Percentiles rank a stretch among this genome's conserved stretches.
Conservation (phyloP, 2,113 vertebrate genomes). For the Sinocyclocheilus grahami region DNA sequence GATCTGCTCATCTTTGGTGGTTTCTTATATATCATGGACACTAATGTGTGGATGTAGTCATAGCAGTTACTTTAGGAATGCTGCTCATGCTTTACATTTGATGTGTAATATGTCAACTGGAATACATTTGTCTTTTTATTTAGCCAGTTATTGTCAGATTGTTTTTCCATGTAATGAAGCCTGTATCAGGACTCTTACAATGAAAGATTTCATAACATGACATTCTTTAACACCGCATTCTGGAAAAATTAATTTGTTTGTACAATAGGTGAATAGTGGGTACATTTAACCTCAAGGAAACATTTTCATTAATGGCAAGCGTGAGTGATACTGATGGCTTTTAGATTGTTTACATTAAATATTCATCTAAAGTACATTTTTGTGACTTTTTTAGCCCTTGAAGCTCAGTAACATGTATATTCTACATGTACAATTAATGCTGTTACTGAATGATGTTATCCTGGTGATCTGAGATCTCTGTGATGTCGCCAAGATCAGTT, state of each 20-base stretch:
- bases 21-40: not conserved
- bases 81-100: slow-evolving; percentile 15
- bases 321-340: not conserved
- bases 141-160: not conserved
- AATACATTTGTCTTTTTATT: slow-evolving; percentile 27
- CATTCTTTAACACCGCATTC: not conserved
- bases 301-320: not conserved
- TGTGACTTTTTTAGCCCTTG: no score
- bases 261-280: not conserved
- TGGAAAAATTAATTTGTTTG: not conserved
- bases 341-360: not conserved
- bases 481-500: not conserved
- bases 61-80: not conserved
- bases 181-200: slow-evolving; percentile 55
- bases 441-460: not conserved
- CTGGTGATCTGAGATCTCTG: not conserved
- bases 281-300: not conserved
- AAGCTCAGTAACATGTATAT: no score
- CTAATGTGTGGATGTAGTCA: not conserved
- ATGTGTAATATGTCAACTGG: slow-evolving; percentile 31
- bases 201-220: not conserved
- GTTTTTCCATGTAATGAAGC: slow-evolving; percentile 18
- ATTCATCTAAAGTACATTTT: not conserved
- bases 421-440: no score
- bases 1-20: not conserved